A percentile compares a stretch with the other conserved stretches of the same genome.
Evolutionary conservation across 2,113 vertebrate species (phyloP).

Genomic region (Pluvianellus socialis): DNA sequence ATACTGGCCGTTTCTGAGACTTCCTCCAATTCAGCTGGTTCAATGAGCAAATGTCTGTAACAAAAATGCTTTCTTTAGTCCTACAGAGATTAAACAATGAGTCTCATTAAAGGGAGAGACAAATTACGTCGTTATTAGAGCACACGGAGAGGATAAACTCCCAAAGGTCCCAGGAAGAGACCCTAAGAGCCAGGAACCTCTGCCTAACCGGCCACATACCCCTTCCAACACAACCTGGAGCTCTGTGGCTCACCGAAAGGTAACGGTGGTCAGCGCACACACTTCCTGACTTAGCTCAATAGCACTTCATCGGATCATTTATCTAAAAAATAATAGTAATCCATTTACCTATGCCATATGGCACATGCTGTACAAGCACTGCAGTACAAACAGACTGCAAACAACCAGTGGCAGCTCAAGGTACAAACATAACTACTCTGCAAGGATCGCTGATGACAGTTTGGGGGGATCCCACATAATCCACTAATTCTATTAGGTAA

Average conservation of each 20-base stretch:
- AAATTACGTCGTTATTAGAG: neutral
- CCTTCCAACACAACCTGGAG: neutral
- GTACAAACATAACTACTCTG: neutral
- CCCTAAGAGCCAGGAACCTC: neutral
- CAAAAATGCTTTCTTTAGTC: neutral
- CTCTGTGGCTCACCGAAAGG: neutral
- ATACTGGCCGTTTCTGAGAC: neutral
- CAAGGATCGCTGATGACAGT: neutral
- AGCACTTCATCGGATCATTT: neutral
- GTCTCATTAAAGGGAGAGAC: neutral
- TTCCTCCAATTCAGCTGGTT: conserved; percentile 23
- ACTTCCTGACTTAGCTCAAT: neutral
- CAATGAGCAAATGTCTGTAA: neutral
- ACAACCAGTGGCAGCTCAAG: neutral
- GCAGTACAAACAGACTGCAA: neutral
- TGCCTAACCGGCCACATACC: rapidly evolving
- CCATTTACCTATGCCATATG: neutral
- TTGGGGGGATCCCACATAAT: neutral
- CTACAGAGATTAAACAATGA: neutral
- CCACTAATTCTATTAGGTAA: neutral
- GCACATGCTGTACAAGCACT: neutral
- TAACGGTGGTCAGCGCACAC: neutral
- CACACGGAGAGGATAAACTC: neutral
- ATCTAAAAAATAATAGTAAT: neutral
- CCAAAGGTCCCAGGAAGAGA: neutral